Percentiles rank a stretch among this genome's conserved stretches.
phyloP scores from a whole-genome alignment of 2,888 invertebrate species.

The Xestia c-nigrum region DNA sequence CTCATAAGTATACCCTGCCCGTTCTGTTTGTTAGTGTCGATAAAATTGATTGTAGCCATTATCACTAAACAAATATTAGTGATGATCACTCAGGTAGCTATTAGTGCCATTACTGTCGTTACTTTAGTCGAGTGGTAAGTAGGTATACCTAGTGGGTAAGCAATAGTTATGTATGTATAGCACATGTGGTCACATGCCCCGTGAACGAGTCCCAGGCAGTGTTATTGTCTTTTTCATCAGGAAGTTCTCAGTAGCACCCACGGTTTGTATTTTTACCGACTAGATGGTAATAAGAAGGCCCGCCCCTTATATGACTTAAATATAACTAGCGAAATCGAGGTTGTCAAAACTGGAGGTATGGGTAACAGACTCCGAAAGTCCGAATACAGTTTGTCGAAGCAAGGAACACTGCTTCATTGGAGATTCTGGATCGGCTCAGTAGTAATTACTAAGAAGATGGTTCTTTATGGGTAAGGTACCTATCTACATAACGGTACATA shows the following conservation, averaged over 20 bases:
- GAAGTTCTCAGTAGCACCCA: background rate
- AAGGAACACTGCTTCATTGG: background rate
- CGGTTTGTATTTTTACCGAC: background rate
- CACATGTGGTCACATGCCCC: background rate
- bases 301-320: background rate
- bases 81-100: background rate
- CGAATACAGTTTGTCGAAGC: too few species aligned
- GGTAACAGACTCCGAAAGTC: too few species aligned
- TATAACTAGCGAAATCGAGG: background rate
- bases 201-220: background rate
- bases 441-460: background rate
- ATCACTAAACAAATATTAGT: constrained; percentile 19
- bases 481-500: too few species aligned
- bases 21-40: constrained; percentile 26
- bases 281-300: background rate
- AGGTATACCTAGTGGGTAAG: too few species aligned
- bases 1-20: too few species aligned
- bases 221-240: background rate
- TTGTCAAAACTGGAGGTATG: background rate
- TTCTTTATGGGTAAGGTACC: background rate
- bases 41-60: constrained; percentile 9
- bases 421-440: background rate
- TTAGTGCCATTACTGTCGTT: constrained; percentile 2
- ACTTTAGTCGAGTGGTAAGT: background rate
- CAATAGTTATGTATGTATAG: background rate